phyloP scores from a whole-genome alignment of 2,888 invertebrate species.

The Diarsia dahlii region DNA sequence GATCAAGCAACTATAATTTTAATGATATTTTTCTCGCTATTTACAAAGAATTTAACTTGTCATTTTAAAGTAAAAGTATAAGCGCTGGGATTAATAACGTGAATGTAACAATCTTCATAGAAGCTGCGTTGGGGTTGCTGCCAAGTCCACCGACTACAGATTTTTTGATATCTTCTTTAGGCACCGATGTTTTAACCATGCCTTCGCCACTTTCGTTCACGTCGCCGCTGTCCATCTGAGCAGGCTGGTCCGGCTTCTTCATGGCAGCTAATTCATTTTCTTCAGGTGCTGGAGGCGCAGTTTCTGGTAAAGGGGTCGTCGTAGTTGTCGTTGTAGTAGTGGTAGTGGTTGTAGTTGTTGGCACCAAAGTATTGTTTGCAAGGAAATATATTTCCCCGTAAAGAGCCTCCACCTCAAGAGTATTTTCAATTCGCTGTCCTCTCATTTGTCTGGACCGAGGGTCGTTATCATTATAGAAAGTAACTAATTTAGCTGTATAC shows the following conservation, averaged over 20 bases:
- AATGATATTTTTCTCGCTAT: constrained; percentile 81
- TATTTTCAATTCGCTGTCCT: constrained; percentile 92
- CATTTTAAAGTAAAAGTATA: constrained; percentile 81
- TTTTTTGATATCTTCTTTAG: constrained; percentile 82
- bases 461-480: constrained; percentile 92
- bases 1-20: constrained; percentile 81
- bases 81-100: constrained; percentile 79
- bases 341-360: constrained; percentile 93
- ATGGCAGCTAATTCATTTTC: constrained; percentile 84
- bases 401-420: constrained; percentile 93
- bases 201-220: constrained; percentile 82
- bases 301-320: constrained; percentile 87
- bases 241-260: constrained; percentile 74
- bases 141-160: constrained; percentile 84
- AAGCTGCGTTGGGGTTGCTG: constrained; percentile 78
- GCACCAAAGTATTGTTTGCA: constrained; percentile 94
- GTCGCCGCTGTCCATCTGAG: constrained; percentile 78
- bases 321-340: constrained; percentile 92
- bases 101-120: constrained; percentile 71
- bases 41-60: constrained; percentile 77
- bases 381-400: constrained; percentile 95
- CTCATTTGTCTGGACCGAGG: constrained; percentile 91
- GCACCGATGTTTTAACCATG: constrained; percentile 73
- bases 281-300: constrained; percentile 88
- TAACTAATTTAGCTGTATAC: constrained; percentile 93